Percentiles rank a stretch among this genome's conserved stretches.
Conservation (phyloP, 2,888 invertebrate species). For the Tetragonisca angustula region DNA sequence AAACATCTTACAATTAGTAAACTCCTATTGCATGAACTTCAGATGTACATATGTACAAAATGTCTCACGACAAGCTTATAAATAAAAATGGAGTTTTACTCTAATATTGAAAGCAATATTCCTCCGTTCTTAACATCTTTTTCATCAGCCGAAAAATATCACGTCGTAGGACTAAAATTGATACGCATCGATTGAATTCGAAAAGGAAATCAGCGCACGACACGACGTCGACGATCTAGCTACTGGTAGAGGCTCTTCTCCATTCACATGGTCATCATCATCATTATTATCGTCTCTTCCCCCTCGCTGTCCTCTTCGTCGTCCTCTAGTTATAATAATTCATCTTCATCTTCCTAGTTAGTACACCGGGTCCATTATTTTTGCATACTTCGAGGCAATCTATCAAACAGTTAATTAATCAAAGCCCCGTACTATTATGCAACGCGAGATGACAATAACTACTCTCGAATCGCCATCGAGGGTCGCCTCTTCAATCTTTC, state of each 20-base stretch:
- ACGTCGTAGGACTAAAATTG: slow-evolving; percentile 50
- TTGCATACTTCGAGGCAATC: slow-evolving; percentile 70
- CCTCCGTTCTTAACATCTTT: slow-evolving; percentile 40
- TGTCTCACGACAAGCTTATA: no score
- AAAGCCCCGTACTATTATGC: slow-evolving; percentile 70
- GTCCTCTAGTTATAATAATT: slow-evolving; percentile 68
- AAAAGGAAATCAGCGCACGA: slow-evolving; percentile 43
- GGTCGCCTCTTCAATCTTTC: slow-evolving; percentile 68
- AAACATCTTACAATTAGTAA: no score
- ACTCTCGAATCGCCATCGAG: slow-evolving; percentile 54
- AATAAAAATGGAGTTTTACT: no score
- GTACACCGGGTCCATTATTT: slow-evolving; percentile 72
- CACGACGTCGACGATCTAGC: slow-evolving; percentile 61
- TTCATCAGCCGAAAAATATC: slow-evolving; percentile 15
- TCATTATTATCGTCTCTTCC: slow-evolving; percentile 54
- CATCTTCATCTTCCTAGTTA: slow-evolving; percentile 76
- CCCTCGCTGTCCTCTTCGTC: slow-evolving; percentile 20
- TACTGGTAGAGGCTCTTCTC: slow-evolving; percentile 43
- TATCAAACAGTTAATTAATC: slow-evolving; percentile 80
- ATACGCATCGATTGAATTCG: slow-evolving; percentile 61
- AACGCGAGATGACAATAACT: slow-evolving; percentile 74
- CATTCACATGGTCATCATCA: slow-evolving; percentile 69
- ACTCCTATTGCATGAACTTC: no score
- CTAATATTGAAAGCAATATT: slow-evolving; percentile 37
- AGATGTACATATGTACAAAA: no score